Conservation (phyloP, 2,113 vertebrate genomes). For the Passer domesticus region DNA sequence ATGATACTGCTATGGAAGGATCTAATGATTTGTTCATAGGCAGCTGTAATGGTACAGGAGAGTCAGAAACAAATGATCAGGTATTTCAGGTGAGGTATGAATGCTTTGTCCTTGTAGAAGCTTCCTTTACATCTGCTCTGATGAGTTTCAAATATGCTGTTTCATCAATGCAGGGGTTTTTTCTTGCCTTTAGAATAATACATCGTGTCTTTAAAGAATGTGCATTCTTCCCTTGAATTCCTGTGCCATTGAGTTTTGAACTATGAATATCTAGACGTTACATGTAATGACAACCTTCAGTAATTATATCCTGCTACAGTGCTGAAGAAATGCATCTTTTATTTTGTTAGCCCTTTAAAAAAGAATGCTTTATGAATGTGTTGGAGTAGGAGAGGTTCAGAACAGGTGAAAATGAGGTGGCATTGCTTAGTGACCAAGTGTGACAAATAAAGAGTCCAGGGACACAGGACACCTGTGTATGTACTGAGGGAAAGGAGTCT, state of each 20-base stretch:
- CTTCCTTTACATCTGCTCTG: neutral
- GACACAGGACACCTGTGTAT: neutral
- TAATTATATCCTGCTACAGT: neutral
- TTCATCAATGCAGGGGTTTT: neutral
- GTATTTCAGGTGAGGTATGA: constrained; percentile 55
- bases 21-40: constrained; percentile 39
- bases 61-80: constrained; percentile 7
- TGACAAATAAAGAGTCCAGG: neutral
- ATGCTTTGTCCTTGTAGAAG: neutral
- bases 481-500: neutral
- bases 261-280: neutral
- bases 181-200: neutral
- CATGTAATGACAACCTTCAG: neutral
- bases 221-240: neutral
- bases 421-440: neutral
- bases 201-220: neutral
- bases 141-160: neutral
- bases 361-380: neutral
- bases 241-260: neutral
- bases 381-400: neutral
- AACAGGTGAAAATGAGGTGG: neutral
- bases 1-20: constrained; percentile 38
- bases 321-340: neutral
- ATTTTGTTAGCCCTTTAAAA: neutral
- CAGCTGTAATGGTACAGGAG: constrained; percentile 19